These are phyloP conservation scores for Falco novaeseelandiae DNA, from an alignment of 2,797 vertebrate genomes.

Conservation along the genomic window DNA sequence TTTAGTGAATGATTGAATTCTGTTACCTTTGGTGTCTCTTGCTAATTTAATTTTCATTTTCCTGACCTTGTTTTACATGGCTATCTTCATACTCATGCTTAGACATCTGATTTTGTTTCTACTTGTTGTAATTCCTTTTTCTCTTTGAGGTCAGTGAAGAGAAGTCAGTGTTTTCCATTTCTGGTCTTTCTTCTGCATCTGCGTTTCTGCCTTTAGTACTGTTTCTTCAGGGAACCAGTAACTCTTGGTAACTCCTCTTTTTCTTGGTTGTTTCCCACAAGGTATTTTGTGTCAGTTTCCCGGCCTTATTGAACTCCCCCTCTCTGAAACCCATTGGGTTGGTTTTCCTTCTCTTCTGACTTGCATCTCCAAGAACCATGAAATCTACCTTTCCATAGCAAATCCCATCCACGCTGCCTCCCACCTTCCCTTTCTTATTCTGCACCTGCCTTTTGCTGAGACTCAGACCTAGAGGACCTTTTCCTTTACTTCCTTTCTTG, in stretches of 20 bases:
- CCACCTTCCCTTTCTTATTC: neutral
- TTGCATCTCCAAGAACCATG: neutral
- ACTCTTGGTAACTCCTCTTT: neutral
- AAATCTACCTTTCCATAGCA: neutral
- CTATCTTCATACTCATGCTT: neutral
- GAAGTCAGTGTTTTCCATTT: neutral
- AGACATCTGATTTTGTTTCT: conserved; percentile 16
- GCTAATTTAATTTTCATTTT: conserved; percentile 5
- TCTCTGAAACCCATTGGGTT: neutral
- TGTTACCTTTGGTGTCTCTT: neutral
- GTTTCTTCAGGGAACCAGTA: neutral
- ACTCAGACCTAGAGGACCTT: neutral
- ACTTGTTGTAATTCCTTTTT: neutral
- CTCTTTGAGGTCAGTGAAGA: neutral
- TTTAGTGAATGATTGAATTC: neutral
- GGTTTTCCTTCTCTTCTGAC: neutral
- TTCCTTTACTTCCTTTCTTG: neutral
- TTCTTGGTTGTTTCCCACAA: neutral
- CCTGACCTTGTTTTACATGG: neutral
- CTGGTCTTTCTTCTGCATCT: neutral
- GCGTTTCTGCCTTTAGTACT: neutral
- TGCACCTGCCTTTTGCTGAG: neutral
- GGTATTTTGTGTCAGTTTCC: neutral
- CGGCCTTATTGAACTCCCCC: neutral
- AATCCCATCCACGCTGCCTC: neutral